A percentile compares a stretch with the other conserved stretches of the same genome.
These are phyloP conservation scores for Drepana falcataria DNA, from an alignment of 2,888 invertebrate species.

Conservation along the genomic window DNA sequence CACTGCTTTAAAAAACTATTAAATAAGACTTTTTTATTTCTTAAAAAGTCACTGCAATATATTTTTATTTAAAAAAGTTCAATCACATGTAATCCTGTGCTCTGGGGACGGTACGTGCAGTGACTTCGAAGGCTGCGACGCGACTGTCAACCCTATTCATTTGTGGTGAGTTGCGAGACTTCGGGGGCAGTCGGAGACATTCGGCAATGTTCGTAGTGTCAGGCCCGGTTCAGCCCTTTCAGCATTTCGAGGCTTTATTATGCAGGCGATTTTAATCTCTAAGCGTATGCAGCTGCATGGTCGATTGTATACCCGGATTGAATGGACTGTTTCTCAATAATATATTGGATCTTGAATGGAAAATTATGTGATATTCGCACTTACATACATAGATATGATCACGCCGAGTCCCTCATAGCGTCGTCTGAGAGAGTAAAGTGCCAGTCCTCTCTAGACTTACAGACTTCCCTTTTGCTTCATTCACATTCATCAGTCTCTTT, in stretches of 20 bases:
- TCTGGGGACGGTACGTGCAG: slow-evolving; percentile 16
- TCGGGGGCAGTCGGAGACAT: slow-evolving; percentile 18
- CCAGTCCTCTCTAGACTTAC: too few relatives aligned
- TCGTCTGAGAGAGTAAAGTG: too few relatives aligned
- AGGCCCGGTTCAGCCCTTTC: slow-evolving; percentile 9
- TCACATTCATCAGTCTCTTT: too few relatives aligned
- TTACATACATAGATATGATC: too few relatives aligned
- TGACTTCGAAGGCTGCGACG: slow-evolving; percentile 18
- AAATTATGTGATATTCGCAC: too few relatives aligned
- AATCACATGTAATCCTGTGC: slow-evolving; percentile 44
- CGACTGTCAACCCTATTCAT: background rate
- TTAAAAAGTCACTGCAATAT: slow-evolving; percentile 45
- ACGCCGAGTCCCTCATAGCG: too few relatives aligned
- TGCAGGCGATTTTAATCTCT: slow-evolving; percentile 6
- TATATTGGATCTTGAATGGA: too few relatives aligned
- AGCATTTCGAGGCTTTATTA: slow-evolving; percentile 15
- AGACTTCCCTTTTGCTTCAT: too few relatives aligned
- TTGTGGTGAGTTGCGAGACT: background rate
- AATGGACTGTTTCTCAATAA: too few relatives aligned
- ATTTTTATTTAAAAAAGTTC: slow-evolving; percentile 52
- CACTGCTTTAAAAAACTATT: background rate
- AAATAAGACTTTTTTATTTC: background rate
- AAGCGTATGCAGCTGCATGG: background rate
- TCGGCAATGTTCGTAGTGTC: slow-evolving; percentile 1
- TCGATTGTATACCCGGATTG: background rate